These are phyloP conservation scores for Shargacucullia verbasci DNA, from an alignment of 2,888 invertebrate genomes.

Conservation along the genomic window DNA sequence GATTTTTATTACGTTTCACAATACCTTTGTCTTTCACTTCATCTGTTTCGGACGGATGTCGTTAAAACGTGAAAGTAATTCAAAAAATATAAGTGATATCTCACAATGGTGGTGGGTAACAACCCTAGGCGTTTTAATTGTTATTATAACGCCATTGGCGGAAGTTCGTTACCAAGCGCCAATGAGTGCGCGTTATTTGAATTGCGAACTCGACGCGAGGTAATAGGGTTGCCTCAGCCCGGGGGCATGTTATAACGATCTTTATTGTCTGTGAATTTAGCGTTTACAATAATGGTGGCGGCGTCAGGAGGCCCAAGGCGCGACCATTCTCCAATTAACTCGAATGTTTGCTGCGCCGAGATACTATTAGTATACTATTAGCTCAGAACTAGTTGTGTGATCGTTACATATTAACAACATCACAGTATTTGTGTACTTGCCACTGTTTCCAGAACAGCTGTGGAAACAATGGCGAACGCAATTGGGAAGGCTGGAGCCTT, in stretches of 20 bases:
- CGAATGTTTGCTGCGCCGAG: constrained; percentile 59
- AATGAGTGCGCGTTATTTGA: constrained; percentile 73
- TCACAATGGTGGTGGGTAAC: constrained; percentile 64
- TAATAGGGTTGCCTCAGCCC: constrained; percentile 69
- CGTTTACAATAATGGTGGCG: constrained; percentile 65
- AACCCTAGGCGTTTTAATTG: constrained; percentile 74
- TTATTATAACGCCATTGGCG: constrained; percentile 72
- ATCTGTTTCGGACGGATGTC: constrained; percentile 72
- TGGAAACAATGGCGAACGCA: constrained; percentile 3
- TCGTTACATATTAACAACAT: constrained; percentile 24
- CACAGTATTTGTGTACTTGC: constrained; percentile 5
- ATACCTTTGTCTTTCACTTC: constrained; percentile 57
- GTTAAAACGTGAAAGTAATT: constrained; percentile 66
- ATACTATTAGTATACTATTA: constrained; percentile 54
- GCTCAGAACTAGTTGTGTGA: constrained; percentile 39
- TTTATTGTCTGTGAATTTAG: constrained; percentile 75
- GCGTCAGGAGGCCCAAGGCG: constrained; percentile 41
- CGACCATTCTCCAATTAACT: constrained; percentile 66
- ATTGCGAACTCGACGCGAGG: constrained; percentile 65
- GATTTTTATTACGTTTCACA: constrained; percentile 61
- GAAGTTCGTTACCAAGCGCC: constrained; percentile 75
- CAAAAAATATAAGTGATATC: constrained; percentile 61
- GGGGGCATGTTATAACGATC: constrained; percentile 77
- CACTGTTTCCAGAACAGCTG: constrained; percentile 10
- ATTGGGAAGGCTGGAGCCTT: constrained; percentile 8